These are phyloP conservation scores for Mesitornis unicolor DNA, from an alignment of 2,113 vertebrate genomes.

Conservation along the genomic window DNA sequence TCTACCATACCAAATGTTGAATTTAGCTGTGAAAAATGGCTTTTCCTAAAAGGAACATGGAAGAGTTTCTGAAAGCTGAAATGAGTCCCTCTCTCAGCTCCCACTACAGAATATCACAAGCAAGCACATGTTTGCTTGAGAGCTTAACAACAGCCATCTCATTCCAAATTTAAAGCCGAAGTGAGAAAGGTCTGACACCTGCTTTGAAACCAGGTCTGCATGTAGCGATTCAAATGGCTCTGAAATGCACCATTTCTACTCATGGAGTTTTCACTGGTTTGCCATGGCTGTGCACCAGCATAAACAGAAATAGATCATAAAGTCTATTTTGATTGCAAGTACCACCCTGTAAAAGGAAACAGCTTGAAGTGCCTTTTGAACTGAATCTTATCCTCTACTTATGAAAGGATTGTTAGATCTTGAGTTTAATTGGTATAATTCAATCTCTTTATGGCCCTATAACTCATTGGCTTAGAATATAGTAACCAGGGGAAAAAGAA, in stretches of 20 bases:
- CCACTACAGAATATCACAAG: not conserved
- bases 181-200: not conserved
- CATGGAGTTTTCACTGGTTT: not conserved
- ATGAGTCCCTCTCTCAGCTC: not conserved
- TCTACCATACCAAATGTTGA: not conserved
- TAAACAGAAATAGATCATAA: not conserved
- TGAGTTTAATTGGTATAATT: not conserved
- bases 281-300: not conserved
- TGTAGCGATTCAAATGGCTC: accelerated
- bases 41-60: not conserved
- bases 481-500: not conserved
- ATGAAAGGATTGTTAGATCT: not conserved
- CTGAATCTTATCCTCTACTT: not conserved
- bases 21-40: not conserved
- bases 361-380: not conserved
- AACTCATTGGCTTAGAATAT: not conserved
- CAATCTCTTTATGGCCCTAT: not conserved
- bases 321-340: not conserved
- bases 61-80: not conserved
- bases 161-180: not conserved
- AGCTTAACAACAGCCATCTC: not conserved
- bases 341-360: not conserved
- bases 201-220: not conserved
- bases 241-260: not conserved
- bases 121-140: not conserved